A percentile compares a stretch with the other conserved stretches of the same genome.
Conservation (phyloP, 2,888 invertebrate species). For the Scaptomyza reducta region DNA sequence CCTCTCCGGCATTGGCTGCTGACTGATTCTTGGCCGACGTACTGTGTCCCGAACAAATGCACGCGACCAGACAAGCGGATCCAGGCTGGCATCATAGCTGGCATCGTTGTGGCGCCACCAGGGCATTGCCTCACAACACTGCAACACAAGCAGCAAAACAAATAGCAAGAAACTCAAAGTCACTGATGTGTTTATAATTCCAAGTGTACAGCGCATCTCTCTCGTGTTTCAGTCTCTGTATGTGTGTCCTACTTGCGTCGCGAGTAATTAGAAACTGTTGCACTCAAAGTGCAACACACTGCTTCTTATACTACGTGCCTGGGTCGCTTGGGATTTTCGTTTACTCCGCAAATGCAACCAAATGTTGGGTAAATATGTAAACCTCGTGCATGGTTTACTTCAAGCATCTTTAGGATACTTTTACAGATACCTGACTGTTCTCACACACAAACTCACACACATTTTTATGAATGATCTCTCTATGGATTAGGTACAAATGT, state of each 20-base stretch:
- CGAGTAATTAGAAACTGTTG: constrained; percentile 62
- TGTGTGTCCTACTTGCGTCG: constrained; percentile 46
- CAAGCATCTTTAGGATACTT: constrained; percentile 20
- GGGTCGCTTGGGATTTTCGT: not conserved
- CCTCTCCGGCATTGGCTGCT: not conserved
- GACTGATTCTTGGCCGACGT: constrained; percentile 63
- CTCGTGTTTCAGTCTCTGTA: not conserved
- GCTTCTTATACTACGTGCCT: constrained; percentile 50
- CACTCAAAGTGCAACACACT: constrained; percentile 47
- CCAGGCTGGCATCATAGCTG: constrained; percentile 79
- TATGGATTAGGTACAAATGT: constrained; percentile 20
- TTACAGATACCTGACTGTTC: constrained; percentile 27
- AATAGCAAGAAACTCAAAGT: constrained; percentile 7
- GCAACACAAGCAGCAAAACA: constrained; percentile 15
- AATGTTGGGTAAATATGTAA: constrained; percentile 32
- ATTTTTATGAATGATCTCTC: constrained; percentile 41
- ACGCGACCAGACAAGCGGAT: constrained; percentile 81
- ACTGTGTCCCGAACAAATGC: constrained; percentile 76
- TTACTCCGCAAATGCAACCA: constrained; percentile 7
- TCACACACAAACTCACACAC: constrained; percentile 6
- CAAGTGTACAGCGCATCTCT: constrained; percentile 28
- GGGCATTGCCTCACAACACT: constrained; percentile 43
- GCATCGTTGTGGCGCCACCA: constrained; percentile 64
- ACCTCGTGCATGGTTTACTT: constrained; percentile 39
- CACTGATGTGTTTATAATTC: constrained; percentile 21